Conservation (phyloP, 2,113 vertebrate species). For the Oncorhynchus nerka region DNA sequence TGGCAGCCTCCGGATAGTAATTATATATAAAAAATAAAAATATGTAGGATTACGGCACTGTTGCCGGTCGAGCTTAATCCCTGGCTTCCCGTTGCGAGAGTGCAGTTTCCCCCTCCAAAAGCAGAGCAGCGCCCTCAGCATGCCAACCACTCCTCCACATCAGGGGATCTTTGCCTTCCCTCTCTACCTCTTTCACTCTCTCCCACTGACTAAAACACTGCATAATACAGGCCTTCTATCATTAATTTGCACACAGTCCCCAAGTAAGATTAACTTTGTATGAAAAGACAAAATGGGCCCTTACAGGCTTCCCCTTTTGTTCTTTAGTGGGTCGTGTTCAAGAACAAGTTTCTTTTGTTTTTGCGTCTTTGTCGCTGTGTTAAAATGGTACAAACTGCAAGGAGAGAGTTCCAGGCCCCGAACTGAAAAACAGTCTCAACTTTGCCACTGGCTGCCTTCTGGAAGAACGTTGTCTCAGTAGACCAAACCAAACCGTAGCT, state of each 20-base stretch:
- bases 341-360: constrained; percentile 10
- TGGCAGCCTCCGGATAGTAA: constrained; percentile 4
- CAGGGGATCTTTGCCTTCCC: background rate
- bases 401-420: background rate
- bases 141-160: background rate
- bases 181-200: background rate
- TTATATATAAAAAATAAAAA: background rate
- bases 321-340: background rate
- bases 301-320: background rate
- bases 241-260: constrained; percentile 12
- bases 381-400: background rate
- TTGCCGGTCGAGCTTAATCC: constrained; percentile 6
- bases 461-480: background rate
- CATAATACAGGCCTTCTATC: background rate
- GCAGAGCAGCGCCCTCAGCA: background rate
- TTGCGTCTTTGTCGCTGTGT: background rate
- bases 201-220: background rate
- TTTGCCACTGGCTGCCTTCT: constrained; percentile 2
- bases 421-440: background rate
- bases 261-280: constrained; percentile 6
- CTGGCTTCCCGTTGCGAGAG: background rate
- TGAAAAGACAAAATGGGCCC: background rate
- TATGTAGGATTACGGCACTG: constrained; percentile 14
- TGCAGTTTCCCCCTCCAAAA: constrained; percentile 1
- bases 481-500: constrained; percentile 7